Conservation (phyloP, 2,113 vertebrate species). For the Machaerirhynchus nigripectus region DNA sequence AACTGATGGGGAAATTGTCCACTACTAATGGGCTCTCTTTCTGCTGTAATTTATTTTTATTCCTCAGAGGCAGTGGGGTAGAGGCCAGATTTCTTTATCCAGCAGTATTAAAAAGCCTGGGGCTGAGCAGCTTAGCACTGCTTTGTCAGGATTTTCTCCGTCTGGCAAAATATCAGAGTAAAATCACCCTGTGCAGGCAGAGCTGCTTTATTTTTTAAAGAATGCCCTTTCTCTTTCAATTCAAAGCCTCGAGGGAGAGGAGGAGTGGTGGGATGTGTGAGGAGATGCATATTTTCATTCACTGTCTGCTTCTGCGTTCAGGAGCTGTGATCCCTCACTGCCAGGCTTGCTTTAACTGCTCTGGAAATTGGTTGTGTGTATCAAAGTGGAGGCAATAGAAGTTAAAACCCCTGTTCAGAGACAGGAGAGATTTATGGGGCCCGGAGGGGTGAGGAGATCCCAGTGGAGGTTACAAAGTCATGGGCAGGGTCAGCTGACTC, state of each 20-base stretch:
- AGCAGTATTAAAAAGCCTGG: neutral
- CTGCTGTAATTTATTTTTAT: slow-evolving; percentile 6
- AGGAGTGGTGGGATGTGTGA: neutral
- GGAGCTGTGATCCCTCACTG: neutral
- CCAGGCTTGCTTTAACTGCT: neutral
- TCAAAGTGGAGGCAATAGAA: neutral
- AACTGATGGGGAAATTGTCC: neutral
- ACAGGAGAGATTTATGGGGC: neutral
- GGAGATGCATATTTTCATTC: neutral
- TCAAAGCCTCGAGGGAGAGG: neutral
- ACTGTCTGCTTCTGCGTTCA: neutral
- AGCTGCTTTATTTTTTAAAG: neutral
- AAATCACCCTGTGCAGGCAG: neutral
- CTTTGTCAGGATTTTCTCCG: slow-evolving; percentile 27
- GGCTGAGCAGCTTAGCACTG: neutral
- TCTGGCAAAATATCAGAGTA: slow-evolving; percentile 16
- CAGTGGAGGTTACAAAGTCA: neutral
- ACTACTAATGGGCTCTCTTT: neutral
- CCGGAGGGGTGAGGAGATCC: neutral
- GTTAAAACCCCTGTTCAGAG: neutral
- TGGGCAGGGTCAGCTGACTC: neutral
- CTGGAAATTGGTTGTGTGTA: neutral
- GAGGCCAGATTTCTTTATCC: neutral
- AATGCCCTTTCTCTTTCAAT: neutral
- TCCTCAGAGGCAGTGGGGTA: neutral